Evolutionary conservation across 2,113 vertebrate species (phyloP).

Genomic region (Coreoperca whiteheadi): DNA sequence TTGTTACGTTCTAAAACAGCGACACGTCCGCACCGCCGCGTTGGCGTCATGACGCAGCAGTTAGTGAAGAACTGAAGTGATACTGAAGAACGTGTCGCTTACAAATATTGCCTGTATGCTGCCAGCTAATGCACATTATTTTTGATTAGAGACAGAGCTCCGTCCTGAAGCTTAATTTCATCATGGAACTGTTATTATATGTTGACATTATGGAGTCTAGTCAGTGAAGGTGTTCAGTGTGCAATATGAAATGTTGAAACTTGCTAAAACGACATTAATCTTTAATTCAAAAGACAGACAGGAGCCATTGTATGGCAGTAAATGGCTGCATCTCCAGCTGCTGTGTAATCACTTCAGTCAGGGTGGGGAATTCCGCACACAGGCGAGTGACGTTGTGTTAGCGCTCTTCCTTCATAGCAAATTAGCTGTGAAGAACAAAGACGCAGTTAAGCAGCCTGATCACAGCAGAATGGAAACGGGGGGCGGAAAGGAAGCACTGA

Average conservation of each 20-base stretch:
- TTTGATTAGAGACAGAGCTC: not conserved
- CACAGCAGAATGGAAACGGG: not conserved
- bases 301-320: not conserved
- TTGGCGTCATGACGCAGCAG: too few species aligned
- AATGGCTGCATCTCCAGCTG: not conserved
- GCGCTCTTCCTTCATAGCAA: not conserved
- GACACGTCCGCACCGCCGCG: too few species aligned
- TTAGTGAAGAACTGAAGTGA: too few species aligned
- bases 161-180: not conserved
- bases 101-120: too few species aligned
- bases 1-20: too few species aligned
- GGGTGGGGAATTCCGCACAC: not conserved
- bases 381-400: not conserved
- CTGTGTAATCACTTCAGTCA: slow-evolving; percentile 1
- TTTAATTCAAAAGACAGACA: not conserved
- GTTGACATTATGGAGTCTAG: not conserved
- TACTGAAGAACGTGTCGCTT: too few species aligned
- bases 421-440: slow-evolving; percentile 6
- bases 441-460: not conserved
- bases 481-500: not conserved
- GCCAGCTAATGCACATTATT: too few species aligned
- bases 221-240: not conserved
- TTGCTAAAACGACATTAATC: not conserved
- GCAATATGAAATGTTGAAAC: not conserved
- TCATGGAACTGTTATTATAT: not conserved